Percentiles rank a stretch among this genome's conserved stretches.
Evolutionary conservation across 2,888 invertebrate species (phyloP).

Genomic region (Creontiades dilutus): DNA sequence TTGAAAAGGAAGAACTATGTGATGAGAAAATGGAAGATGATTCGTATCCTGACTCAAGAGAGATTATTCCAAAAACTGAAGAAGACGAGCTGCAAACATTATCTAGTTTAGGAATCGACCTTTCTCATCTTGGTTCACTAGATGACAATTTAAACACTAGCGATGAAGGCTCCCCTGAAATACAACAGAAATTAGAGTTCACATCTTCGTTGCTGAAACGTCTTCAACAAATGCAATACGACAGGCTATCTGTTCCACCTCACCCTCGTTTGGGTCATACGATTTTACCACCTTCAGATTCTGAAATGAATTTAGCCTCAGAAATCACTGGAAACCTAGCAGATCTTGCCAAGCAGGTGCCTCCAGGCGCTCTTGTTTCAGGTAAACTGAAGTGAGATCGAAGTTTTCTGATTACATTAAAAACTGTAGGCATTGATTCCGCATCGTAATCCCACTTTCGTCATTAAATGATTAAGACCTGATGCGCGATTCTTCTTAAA

Average conservation of each 20-base stretch:
- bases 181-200: conserved; percentile 56
- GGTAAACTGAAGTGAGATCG: conserved; percentile 31
- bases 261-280: conserved; percentile 61
- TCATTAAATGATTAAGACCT: too few relatives aligned
- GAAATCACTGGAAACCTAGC: conserved; percentile 60
- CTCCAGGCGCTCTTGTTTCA: conserved; percentile 48
- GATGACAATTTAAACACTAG: neutral
- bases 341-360: conserved; percentile 45
- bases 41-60: conserved; percentile 50
- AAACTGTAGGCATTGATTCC: too few relatives aligned
- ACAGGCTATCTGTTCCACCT: conserved; percentile 46
- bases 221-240: conserved; percentile 56
- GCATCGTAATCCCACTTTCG: too few relatives aligned
- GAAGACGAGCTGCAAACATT: conserved; percentile 40
- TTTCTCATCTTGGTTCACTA: conserved; percentile 5
- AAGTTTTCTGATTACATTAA: too few relatives aligned
- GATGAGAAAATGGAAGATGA: conserved; percentile 77
- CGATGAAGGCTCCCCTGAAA: conserved; percentile 57
- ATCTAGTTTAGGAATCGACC: conserved; percentile 32
- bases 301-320: conserved; percentile 47
- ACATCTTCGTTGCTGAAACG: conserved; percentile 16
- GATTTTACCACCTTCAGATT: conserved; percentile 48
- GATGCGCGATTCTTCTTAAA: too few relatives aligned
- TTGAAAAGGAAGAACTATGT: conserved; percentile 80
- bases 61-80: conserved; percentile 13